phyloP scores from a whole-genome alignment of 2,888 invertebrate species.

The Thecophora atra region DNA sequence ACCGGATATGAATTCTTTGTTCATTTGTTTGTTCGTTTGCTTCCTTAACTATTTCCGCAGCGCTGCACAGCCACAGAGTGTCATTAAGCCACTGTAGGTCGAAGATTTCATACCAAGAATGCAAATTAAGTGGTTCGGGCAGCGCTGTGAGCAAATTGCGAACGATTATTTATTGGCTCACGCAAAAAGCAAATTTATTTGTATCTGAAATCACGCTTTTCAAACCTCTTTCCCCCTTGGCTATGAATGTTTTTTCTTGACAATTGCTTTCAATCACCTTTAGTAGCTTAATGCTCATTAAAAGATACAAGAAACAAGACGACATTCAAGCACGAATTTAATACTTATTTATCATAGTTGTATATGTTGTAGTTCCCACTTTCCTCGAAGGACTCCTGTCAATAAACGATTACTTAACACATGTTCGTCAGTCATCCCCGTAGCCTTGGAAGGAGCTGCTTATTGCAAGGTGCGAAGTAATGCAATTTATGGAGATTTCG shows the following conservation, averaged over 20 bases:
- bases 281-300: no score
- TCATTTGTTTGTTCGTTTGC: neutral
- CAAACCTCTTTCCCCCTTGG: neutral
- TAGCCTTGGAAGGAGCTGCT: no score
- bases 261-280: no score
- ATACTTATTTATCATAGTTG: neutral
- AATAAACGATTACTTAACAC: neutral
- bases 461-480: no score
- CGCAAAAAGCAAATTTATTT: neutral
- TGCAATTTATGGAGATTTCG: no score
- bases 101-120: neutral
- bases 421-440: no score
- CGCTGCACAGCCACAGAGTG: neutral
- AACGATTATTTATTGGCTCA: neutral
- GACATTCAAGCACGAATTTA: no score
- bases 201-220: neutral
- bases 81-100: neutral
- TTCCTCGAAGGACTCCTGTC: neutral
- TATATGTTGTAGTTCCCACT: neutral
- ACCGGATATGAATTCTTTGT: conserved; percentile 3
- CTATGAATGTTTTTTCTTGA: no score
- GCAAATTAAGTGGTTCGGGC: no score
- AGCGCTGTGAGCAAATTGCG: neutral
- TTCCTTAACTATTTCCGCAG: neutral
- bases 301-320: no score